Evolutionary conservation across 2,888 invertebrate genomes (phyloP).

Genomic region (Ophion ventricosus): DNA sequence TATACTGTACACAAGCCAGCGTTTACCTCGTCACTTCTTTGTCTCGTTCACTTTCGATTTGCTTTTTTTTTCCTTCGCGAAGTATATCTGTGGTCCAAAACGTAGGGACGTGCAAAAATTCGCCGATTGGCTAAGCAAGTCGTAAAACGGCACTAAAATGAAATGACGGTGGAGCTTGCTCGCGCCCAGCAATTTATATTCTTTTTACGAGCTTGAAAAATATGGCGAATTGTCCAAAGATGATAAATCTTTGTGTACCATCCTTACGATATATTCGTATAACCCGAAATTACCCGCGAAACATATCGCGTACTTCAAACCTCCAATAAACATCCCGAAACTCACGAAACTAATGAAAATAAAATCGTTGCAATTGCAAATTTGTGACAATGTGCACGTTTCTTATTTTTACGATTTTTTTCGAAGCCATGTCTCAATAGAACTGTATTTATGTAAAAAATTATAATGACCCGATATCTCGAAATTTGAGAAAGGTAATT

Average conservation of each 20-base stretch:
- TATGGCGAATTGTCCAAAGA: constrained; percentile 1
- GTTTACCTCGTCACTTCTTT: background rate
- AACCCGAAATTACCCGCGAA: no score
- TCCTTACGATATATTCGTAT: constrained; percentile 14
- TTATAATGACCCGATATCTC: no score
- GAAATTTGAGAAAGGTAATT: no score
- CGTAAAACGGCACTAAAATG: constrained; percentile 45
- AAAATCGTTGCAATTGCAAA: no score
- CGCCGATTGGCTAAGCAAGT: constrained; percentile 10
- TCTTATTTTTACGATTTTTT: no score
- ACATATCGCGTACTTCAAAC: no score
- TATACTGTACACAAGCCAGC: background rate
- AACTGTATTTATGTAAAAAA: no score
- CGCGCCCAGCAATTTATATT: constrained; percentile 35
- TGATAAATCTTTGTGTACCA: background rate
- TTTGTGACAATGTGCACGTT: no score
- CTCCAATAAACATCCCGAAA: no score
- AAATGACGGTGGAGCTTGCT: constrained; percentile 17
- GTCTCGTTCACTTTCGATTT: background rate
- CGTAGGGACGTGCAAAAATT: background rate
- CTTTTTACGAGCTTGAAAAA: constrained; percentile 40
- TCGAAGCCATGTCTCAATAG: no score
- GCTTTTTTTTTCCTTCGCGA: background rate
- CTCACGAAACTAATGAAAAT: no score
- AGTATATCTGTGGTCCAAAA: constrained; percentile 4